Conservation (phyloP, 2,113 vertebrate genomes). For the Kobus ellipsiprymnus region DNA sequence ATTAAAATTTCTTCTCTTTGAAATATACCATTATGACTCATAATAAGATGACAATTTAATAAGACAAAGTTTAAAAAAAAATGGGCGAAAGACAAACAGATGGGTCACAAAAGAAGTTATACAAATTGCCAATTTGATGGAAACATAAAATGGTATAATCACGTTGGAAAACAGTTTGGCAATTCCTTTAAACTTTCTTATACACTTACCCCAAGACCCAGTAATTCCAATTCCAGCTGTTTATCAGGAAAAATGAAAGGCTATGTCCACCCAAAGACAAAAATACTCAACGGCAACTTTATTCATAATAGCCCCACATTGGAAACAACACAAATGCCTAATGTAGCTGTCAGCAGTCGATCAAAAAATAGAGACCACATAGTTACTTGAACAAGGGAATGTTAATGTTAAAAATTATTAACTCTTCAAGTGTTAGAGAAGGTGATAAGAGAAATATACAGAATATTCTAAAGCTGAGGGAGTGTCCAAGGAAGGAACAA, state of each 20-base stretch:
- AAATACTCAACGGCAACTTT: not conserved
- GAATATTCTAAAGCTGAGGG: not conserved
- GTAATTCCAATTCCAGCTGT: not conserved
- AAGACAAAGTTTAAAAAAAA: not conserved
- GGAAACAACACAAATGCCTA: not conserved
- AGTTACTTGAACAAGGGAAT: not conserved
- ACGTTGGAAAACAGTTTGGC: not conserved
- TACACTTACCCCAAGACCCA: not conserved
- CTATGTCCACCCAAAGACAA: not conserved
- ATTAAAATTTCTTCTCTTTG: not conserved
- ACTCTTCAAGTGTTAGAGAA: not conserved
- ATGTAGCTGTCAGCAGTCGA: not conserved
- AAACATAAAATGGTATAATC: not conserved
- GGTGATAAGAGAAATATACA: not conserved
- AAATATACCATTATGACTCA: not conserved
- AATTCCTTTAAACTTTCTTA: not conserved
- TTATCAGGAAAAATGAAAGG: not conserved
- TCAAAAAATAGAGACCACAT: not conserved
- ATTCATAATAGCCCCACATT: not conserved
- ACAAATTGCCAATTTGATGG: not conserved
- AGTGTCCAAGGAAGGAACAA: not conserved
- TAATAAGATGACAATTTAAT: not conserved
- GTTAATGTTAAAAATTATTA: not conserved
- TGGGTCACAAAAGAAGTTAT: not conserved
- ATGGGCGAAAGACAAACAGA: not conserved